These are phyloP conservation scores for Dryocosmus kuriphilus DNA, from an alignment of 2,888 invertebrate genomes.

Conservation along the genomic window DNA sequence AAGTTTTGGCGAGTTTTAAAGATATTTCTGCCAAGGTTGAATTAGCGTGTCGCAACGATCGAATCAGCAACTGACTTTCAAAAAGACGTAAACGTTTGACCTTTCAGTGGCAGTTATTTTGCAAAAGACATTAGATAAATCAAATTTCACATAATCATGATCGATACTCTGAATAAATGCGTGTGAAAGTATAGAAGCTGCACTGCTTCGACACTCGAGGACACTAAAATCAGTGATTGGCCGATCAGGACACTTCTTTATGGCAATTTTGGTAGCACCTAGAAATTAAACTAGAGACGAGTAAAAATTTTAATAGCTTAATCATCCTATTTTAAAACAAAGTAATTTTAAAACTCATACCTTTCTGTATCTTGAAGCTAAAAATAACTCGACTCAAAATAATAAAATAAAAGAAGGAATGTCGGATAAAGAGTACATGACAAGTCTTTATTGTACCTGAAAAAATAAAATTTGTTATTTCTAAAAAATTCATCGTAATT, in stretches of 20 bases:
- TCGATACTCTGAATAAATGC: conserved; percentile 32
- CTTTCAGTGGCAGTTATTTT: conserved; percentile 19
- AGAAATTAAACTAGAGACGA: background rate
- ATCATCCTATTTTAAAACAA: too few relatives aligned
- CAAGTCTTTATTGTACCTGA: too few relatives aligned
- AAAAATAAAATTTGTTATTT: too few relatives aligned
- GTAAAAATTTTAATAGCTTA: background rate
- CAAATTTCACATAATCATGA: conserved; percentile 33
- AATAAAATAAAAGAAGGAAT: too few relatives aligned
- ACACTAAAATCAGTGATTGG: conserved; percentile 5
- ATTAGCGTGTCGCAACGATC: conserved; percentile 15
- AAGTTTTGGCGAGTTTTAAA: conserved; percentile 12
- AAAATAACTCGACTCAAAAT: too few relatives aligned
- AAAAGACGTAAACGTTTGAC: conserved; percentile 33
- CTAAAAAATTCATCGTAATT: too few relatives aligned
- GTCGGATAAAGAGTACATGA: too few relatives aligned
- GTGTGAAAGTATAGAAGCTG: conserved; percentile 14
- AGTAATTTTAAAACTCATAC: too few relatives aligned
- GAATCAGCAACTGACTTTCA: conserved; percentile 23
- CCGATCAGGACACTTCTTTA: background rate
- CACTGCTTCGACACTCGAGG: background rate
- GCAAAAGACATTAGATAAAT: conserved; percentile 30
- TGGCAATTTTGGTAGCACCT: background rate
- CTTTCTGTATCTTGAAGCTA: too few relatives aligned
- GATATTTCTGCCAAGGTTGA: conserved; percentile 15